Percentiles rank a stretch among this genome's conserved stretches.
These are phyloP conservation scores for Drosophila rellima DNA, from an alignment of 2,888 invertebrate species.

Conservation along the genomic window DNA sequence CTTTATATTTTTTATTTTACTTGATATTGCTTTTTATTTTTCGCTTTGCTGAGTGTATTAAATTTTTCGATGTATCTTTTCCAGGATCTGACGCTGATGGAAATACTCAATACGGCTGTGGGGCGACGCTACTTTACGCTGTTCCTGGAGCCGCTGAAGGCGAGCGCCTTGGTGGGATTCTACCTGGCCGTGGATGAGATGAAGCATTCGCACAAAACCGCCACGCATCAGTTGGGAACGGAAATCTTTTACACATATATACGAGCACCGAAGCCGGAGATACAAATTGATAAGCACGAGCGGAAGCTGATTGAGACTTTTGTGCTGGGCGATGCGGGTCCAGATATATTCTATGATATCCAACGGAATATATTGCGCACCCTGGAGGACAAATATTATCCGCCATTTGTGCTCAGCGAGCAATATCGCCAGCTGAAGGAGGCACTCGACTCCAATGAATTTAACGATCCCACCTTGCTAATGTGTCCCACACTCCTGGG, in stretches of 20 bases:
- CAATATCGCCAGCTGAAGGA: slow-evolving; percentile 89
- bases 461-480: slow-evolving; percentile 85
- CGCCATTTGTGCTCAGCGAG: slow-evolving; percentile 94
- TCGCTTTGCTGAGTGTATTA: background rate
- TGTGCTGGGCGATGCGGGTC: slow-evolving; percentile 94
- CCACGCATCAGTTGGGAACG: slow-evolving; percentile 95
- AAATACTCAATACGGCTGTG: slow-evolving; percentile 91
- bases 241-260: slow-evolving; percentile 97
- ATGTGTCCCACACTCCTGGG: slow-evolving; percentile 70
- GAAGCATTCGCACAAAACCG: slow-evolving; percentile 90
- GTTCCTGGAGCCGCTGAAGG: slow-evolving; percentile 93
- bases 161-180: slow-evolving; percentile 93
- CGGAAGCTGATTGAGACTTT: slow-evolving; percentile 95
- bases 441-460: slow-evolving; percentile 84
- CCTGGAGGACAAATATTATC: slow-evolving; percentile 95
- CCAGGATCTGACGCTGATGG: slow-evolving; percentile 90
- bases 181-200: slow-evolving; percentile 95
- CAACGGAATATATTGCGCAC: slow-evolving; percentile 92
- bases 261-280: slow-evolving; percentile 91
- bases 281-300: slow-evolving; percentile 92
- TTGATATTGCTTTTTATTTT: too few relatives aligned
- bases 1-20: too few relatives aligned
- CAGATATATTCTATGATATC: slow-evolving; percentile 95
- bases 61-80: background rate
- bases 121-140: slow-evolving; percentile 92